phyloP scores from a whole-genome alignment of 1,140 invertebrate genomes.

The Probaryconus sp. region DNA sequence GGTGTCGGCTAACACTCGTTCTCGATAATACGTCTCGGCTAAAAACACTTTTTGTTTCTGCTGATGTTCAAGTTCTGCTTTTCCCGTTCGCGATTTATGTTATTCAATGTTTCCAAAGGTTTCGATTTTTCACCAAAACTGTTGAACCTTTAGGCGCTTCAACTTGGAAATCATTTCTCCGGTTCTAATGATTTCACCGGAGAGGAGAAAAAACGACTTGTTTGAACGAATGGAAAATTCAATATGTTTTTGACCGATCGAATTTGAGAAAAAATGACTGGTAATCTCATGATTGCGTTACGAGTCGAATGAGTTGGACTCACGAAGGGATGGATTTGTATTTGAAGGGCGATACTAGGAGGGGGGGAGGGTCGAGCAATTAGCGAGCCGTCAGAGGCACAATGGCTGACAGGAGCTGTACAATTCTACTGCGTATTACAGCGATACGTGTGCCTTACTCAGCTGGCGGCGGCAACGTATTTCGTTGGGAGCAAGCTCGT shows the following conservation, averaged over 20 bases:
- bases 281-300: slow-evolving; percentile 39
- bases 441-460: slow-evolving; percentile 71
- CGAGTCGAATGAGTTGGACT: slow-evolving; percentile 50
- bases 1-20: slow-evolving; percentile 55
- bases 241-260: too few species aligned
- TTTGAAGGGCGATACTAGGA: slow-evolving; percentile 73
- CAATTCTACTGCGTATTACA: slow-evolving; percentile 67
- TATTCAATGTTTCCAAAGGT: too few species aligned
- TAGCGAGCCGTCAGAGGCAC: slow-evolving; percentile 79
- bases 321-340: slow-evolving; percentile 75
- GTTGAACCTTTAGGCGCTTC: too few species aligned
- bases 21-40: slow-evolving; percentile 55
- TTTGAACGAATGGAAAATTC: too few species aligned
- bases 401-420: slow-evolving; percentile 76
- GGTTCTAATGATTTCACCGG: too few species aligned
- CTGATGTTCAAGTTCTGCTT: slow-evolving; percentile 19
- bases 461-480: slow-evolving; percentile 67
- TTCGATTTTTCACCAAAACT: too few species aligned
- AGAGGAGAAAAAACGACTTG: too few species aligned
- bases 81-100: slow-evolving; percentile 52
- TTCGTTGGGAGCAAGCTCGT: slow-evolving; percentile 60
- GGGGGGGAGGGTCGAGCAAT: slow-evolving; percentile 73
- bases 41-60: slow-evolving; percentile 43
- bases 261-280: too few species aligned
- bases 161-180: too few species aligned